A percentile compares a stretch with the other conserved stretches of the same genome.
Conservation (phyloP, 1,140 invertebrate species). For the Rhizoglyphus robini region DNA sequence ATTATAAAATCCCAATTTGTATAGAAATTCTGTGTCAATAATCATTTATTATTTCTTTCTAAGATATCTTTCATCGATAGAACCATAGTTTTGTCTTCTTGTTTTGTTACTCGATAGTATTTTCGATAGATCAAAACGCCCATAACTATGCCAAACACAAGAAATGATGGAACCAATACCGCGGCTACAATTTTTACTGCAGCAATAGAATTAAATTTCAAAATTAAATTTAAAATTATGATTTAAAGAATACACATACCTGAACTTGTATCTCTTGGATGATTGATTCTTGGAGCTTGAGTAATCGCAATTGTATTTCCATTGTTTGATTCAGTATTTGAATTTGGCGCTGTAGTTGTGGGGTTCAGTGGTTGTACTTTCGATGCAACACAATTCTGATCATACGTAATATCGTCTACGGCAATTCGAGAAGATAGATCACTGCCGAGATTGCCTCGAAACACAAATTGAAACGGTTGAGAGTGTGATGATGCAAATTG, state of each 20-base stretch:
- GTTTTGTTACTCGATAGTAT: neutral
- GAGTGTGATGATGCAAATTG: neutral
- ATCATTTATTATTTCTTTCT: neutral
- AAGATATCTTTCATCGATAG: neutral
- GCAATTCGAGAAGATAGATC: slow-evolving; percentile 19
- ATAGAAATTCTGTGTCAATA: no score
- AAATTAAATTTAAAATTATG: no score
- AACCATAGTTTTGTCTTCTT: neutral
- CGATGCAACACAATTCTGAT: slow-evolving; percentile 7
- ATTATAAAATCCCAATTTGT: no score
- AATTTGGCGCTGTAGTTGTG: neutral
- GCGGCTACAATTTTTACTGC: neutral
- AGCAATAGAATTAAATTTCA: no score
- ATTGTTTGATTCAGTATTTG: neutral
- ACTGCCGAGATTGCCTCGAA: neutral
- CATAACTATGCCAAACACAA: neutral
- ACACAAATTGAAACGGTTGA: slow-evolving; percentile 9
- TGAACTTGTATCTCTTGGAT: neutral
- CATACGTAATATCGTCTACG: slow-evolving; percentile 24
- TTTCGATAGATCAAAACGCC: neutral
- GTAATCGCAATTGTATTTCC: neutral
- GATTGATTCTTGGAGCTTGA: neutral
- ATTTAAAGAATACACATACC: no score
- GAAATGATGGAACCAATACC: neutral
- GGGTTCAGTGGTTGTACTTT: neutral